Conservation (phyloP, 2,797 vertebrate species). For the Falco berigora region DNA sequence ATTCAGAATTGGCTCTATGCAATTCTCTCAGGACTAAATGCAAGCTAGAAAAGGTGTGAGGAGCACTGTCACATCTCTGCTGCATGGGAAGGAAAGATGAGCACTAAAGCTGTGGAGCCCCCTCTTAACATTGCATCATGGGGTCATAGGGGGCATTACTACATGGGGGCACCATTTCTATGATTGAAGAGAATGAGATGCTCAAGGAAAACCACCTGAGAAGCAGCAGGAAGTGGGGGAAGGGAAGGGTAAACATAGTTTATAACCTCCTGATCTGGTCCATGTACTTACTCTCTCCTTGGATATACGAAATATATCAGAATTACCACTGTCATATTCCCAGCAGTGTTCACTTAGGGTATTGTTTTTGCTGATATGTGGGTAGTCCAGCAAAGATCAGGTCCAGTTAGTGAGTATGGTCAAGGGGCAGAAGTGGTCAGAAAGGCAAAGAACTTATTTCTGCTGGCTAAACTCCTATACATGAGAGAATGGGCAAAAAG, state of each 20-base stretch:
- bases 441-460: neutral
- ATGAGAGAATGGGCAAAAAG: neutral
- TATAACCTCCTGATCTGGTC: neutral
- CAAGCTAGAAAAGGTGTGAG: neutral
- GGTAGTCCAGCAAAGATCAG: neutral
- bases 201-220: neutral
- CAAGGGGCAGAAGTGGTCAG: neutral
- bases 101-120: neutral
- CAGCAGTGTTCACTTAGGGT: neutral
- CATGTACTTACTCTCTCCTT: neutral
- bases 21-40: neutral
- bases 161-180: neutral
- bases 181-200: neutral
- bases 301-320: neutral
- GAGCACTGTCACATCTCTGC: neutral
- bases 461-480: neutral
- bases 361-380: neutral
- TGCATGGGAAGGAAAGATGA: neutral
- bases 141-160: neutral
- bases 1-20: neutral
- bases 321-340: neutral
- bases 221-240: neutral
- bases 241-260: neutral
- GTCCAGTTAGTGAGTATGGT: neutral
- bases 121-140: fast-evolving